A percentile compares a stretch with the other conserved stretches of the same genome.
Evolutionary conservation across 2,888 invertebrate species (phyloP).

Genomic region (Molorchus minor): DNA sequence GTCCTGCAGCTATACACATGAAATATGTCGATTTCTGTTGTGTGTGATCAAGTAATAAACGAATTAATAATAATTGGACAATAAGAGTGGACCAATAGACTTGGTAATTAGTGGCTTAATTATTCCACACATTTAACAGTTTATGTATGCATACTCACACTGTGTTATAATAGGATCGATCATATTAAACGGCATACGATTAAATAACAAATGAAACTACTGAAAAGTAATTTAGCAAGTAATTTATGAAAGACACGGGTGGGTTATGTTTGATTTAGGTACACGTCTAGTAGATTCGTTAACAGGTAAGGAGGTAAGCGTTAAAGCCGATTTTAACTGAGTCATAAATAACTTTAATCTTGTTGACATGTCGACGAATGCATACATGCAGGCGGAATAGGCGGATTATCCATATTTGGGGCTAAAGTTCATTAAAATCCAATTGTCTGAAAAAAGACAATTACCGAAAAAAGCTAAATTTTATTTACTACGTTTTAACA

Average conservation of each 20-base stretch:
- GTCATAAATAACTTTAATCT: constrained; percentile 45
- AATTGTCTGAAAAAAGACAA: too few relatives aligned
- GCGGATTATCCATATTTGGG: constrained; percentile 22
- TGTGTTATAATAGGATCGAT: neutral
- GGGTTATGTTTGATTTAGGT: constrained; percentile 27
- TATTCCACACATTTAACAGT: too few relatives aligned
- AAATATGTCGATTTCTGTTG: too few relatives aligned
- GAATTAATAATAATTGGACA: too few relatives aligned
- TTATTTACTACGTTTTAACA: neutral
- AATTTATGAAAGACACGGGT: constrained; percentile 27
- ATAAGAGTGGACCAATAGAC: too few relatives aligned
- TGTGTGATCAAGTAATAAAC: too few relatives aligned
- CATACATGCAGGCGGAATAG: constrained; percentile 27
- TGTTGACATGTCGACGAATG: constrained; percentile 40
- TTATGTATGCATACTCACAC: too few relatives aligned
- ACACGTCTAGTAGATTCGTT: constrained; percentile 31
- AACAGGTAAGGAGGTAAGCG: constrained; percentile 39
- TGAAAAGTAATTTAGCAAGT: constrained; percentile 18
- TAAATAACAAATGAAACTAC: constrained; percentile 18
- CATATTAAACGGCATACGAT: neutral
- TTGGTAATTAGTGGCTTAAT: too few relatives aligned
- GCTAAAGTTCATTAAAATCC: constrained; percentile 19
- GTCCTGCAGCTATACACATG: too few relatives aligned
- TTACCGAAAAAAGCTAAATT: constrained; percentile 5
- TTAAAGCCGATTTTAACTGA: constrained; percentile 45